These are phyloP conservation scores for Cordylochernes scorpioides DNA, from an alignment of 2,888 invertebrate genomes.

Conservation along the genomic window DNA sequence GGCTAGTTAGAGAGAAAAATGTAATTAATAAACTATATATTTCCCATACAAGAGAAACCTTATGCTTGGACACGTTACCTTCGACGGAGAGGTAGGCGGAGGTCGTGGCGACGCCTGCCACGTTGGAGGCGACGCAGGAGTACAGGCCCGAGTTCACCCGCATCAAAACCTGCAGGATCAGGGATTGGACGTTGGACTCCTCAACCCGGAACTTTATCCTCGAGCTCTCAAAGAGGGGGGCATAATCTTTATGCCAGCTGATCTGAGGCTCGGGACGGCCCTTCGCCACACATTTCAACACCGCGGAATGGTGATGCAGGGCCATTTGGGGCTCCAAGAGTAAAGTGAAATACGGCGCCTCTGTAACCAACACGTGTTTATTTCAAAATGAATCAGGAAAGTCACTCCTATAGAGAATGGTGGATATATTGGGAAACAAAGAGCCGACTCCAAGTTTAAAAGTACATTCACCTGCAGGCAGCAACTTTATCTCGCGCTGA, in stretches of 20 bases:
- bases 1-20: no score
- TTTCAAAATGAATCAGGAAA: background rate
- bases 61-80: no score
- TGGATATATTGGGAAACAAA: no score
- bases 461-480: constrained; percentile 46
- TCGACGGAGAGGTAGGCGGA: constrained; percentile 26
- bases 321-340: constrained; percentile 61
- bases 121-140: constrained; percentile 71
- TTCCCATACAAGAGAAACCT: no score
- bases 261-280: constrained; percentile 80
- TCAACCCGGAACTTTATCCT: constrained; percentile 59
- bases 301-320: constrained; percentile 41
- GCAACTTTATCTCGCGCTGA: constrained; percentile 57
- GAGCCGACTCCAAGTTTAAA: no score
- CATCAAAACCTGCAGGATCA: constrained; percentile 59
- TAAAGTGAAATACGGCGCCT: constrained; percentile 63
- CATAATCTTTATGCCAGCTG: constrained; percentile 94
- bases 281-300: constrained; percentile 55
- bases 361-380: no score
- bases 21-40: no score
- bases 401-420: no score
- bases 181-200: constrained; percentile 53
- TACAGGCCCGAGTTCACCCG: constrained; percentile 69
- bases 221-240: constrained; percentile 54
- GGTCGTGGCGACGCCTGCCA: constrained; percentile 49